Evolutionary conservation across 2,113 vertebrate genomes (phyloP), one percentile per base, ranked within the genome.

Genomic region (Cyanistes caeruleus): DNA sequence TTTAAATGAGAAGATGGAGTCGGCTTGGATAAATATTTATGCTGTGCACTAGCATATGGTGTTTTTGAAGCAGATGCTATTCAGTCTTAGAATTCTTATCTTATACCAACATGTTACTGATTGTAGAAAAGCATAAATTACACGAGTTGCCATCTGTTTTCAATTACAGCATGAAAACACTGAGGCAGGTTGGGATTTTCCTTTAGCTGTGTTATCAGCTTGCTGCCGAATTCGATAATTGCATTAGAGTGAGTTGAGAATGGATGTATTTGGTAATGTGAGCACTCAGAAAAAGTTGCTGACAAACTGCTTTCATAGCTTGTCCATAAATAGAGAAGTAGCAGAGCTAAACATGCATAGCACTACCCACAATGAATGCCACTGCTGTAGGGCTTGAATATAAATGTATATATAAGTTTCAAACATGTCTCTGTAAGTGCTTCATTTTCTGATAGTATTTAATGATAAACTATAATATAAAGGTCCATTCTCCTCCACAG

Each of bases 1-100:
- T 91, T 85, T 95, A 86, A 90, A 92, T 88, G 74, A 74, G 89
- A 89, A 77, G 77, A 91, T 90, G 94, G 67, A 94, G 64, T 76
- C 56, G 63, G 74, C 91, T 81, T 84, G 83, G 65, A 93, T 94
- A 97, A 97, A 96, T 97, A 96, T 96, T 96, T 97, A 92, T 94
- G 74, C 83, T 81, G 68, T 87, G 77, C 83, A 68, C 77, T 81
- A 95, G 82, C 93, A 94, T 92, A 92, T 95, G 87, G 93, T 87
- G 87, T 48, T 95, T 79, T 41, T 91, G 80, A 96, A 93, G 87
- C 96, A 97, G 87, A 96, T 90, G 84, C 93, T 95, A 52, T 87
- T 91, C 86, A 78, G 56, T 89, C 94, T 59, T 81, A 80, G 84
- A 90, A 87, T 90, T 92, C 74, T 87, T 86, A 76, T 95, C 93